phyloP scores from a whole-genome alignment of 2,888 invertebrate species.

The Seira ritae region DNA sequence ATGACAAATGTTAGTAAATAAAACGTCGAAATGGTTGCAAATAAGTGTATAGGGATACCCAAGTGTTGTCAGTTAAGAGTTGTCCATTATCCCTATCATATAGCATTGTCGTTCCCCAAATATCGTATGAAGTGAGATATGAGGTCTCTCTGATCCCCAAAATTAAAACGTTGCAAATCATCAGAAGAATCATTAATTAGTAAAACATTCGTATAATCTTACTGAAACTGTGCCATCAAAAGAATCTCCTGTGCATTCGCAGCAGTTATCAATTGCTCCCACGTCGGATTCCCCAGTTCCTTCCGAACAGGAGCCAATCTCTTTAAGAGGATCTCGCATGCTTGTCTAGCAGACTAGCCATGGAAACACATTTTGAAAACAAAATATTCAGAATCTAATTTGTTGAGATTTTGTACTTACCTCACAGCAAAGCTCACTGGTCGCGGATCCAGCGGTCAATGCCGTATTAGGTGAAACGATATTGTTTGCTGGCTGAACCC shows the following conservation, averaged over 20 bases:
- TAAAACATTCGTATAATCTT: too few relatives aligned
- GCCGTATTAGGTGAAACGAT: slow-evolving; percentile 74
- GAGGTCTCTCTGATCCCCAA: neutral
- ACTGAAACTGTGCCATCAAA: neutral
- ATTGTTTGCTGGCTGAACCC: slow-evolving; percentile 75
- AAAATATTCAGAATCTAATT: neutral
- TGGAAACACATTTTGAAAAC: neutral
- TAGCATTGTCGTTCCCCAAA: slow-evolving; percentile 75
- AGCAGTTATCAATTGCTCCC: slow-evolving; percentile 74
- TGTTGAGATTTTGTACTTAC: neutral
- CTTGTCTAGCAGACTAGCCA: slow-evolving; percentile 74
- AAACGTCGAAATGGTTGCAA: neutral
- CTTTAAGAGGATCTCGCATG: slow-evolving; percentile 74
- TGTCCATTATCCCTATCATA: slow-evolving; percentile 76
- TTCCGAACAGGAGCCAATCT: slow-evolving; percentile 75
- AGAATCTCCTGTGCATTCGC: neutral
- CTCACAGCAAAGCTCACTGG: slow-evolving; percentile 74
- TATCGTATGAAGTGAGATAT: slow-evolving; percentile 73
- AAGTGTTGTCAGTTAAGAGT: slow-evolving; percentile 75
- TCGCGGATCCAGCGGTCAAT: slow-evolving; percentile 75
- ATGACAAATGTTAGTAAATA: neutral
- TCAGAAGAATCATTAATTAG: too few relatives aligned
- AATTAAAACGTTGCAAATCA: too few relatives aligned
- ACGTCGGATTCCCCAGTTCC: slow-evolving; percentile 74
- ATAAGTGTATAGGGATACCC: slow-evolving; percentile 74